Percentiles rank a stretch among this genome's conserved stretches.
These are phyloP conservation scores for Himantopus leucocephalus DNA, from an alignment of 2,113 vertebrate species.

Conservation along the genomic window DNA sequence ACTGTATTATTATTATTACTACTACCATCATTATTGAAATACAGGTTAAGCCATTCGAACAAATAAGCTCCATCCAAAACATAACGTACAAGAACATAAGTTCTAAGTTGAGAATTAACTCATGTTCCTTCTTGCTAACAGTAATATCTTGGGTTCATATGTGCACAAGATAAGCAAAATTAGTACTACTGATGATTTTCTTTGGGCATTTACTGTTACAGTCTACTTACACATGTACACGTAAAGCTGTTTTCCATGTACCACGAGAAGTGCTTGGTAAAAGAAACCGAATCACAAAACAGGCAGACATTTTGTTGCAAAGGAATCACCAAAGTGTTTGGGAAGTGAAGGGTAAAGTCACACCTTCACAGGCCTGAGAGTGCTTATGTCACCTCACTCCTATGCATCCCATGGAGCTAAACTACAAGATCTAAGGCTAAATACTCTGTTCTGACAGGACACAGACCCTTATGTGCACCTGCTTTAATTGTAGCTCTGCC, in stretches of 20 bases:
- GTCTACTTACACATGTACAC: rapidly evolving
- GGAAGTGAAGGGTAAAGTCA: not conserved
- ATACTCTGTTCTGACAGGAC: not conserved
- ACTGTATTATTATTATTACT: not conserved
- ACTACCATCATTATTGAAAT: not conserved
- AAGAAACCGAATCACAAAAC: not conserved
- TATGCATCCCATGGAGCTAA: not conserved
- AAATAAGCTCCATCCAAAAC: not conserved
- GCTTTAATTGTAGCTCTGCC: not conserved
- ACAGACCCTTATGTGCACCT: rapidly evolving
- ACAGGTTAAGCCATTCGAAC: not conserved
- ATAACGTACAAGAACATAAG: rapidly evolving
- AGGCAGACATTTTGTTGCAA: not conserved
- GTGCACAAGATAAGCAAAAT: not conserved
- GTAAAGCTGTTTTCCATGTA: not conserved
- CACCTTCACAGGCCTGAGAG: not conserved
- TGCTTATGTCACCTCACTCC: not conserved
- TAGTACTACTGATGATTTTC: not conserved
- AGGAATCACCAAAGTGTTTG: not conserved
- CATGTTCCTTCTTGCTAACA: not conserved
- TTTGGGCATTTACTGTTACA: not conserved
- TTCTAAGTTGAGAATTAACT: not conserved
- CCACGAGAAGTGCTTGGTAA: not conserved
- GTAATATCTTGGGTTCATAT: not conserved
- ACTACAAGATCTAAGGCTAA: not conserved